These are phyloP conservation scores for Nansenia antarctica DNA, from an alignment of 2,113 vertebrate species.

Conservation along the genomic window DNA sequence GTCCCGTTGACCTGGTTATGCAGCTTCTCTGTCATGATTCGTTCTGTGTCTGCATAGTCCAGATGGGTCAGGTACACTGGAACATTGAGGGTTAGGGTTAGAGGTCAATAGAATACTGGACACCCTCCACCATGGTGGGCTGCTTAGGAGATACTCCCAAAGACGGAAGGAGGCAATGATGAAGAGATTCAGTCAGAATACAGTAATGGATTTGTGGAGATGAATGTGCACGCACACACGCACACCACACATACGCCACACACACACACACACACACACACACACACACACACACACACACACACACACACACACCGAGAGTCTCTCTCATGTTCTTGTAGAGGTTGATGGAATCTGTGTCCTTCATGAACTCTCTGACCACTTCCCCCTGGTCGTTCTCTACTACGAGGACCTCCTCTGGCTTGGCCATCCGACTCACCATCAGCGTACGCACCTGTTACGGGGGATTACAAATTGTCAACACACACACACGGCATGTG, in stretches of 20 bases:
- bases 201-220: too few relatives aligned
- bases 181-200: background rate
- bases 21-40: constrained; percentile 99
- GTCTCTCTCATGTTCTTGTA: too few relatives aligned
- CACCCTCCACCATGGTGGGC: too few relatives aligned
- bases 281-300: background rate
- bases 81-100: background rate
- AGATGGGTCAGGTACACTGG: constrained; percentile 96
- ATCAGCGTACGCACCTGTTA: background rate
- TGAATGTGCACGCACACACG: too few relatives aligned
- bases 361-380: too few relatives aligned
- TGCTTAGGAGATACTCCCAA: background rate
- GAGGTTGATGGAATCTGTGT: too few relatives aligned
- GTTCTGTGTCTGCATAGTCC: constrained; percentile 97
- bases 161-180: background rate
- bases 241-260: background rate
- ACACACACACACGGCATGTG: background rate
- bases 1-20: constrained; percentile 99
- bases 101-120: too few relatives aligned
- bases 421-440: too few relatives aligned
- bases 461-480: background rate
- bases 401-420: too few relatives aligned
- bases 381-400: background rate
- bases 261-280: background rate
- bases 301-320: background rate